phyloP scores from a whole-genome alignment of 1,140 invertebrate genomes.

The Aphidius gifuensis region DNA sequence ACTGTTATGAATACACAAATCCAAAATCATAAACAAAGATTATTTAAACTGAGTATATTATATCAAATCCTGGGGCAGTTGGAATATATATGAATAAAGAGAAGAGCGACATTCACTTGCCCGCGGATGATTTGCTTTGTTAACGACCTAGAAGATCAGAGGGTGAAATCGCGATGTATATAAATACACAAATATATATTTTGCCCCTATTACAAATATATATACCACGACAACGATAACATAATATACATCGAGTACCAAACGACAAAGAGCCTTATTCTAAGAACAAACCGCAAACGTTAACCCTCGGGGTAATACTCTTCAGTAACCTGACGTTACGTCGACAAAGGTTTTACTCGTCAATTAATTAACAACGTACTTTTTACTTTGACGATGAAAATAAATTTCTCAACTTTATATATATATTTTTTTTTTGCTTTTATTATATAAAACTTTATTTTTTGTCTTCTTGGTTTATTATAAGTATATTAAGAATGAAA shows the following conservation, averaged over 20 bases:
- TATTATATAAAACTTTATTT: background rate
- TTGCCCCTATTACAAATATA: background rate
- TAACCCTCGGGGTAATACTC: constrained; percentile 34
- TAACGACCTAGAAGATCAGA: constrained; percentile 28
- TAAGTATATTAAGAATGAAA: background rate
- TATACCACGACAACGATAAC: background rate
- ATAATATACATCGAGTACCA: constrained; percentile 8
- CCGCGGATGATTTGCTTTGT: constrained; percentile 33
- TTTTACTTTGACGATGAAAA: constrained; percentile 29
- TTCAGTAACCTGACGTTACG: constrained; percentile 37
- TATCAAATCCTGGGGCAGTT: too few species aligned
- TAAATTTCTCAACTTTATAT: constrained; percentile 25
- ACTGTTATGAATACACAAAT: constrained; percentile 15
- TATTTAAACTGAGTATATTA: background rate
- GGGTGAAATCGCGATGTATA: constrained; percentile 4
- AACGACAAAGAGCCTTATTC: constrained; percentile 35
- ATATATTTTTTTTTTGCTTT: background rate
- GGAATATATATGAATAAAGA: constrained; percentile 17
- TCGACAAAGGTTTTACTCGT: constrained; percentile 47
- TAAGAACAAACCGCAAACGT: constrained; percentile 34
- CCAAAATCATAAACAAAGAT: constrained; percentile 14
- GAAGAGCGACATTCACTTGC: constrained; percentile 29
- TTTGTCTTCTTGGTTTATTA: background rate
- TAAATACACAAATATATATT: constrained; percentile 4
- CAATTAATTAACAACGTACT: constrained; percentile 45